Conservation (phyloP, 2,797 vertebrate genomes). For the Sebastes dallii region DNA sequence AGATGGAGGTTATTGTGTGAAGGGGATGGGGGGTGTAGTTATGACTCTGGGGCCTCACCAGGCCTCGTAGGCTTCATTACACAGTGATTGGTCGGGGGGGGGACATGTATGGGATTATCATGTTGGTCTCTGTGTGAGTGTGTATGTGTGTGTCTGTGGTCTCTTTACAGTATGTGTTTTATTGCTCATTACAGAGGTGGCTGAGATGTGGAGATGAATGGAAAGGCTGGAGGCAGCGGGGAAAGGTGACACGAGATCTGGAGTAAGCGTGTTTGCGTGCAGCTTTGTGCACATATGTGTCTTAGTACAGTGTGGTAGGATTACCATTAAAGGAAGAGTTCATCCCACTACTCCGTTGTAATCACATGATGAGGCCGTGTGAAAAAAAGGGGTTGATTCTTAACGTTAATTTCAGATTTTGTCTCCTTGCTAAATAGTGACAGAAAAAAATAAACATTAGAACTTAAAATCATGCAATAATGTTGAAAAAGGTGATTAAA, state of each 20-base stretch:
- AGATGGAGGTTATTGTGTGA: slow-evolving; percentile 29
- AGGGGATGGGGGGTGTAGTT: slow-evolving; percentile 22
- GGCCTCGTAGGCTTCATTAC: slow-evolving; percentile 56
- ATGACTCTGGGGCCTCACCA: slow-evolving; percentile 38
- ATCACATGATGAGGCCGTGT: not conserved
- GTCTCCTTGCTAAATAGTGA: not conserved
- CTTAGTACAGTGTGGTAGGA: not conserved
- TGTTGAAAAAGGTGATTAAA: not conserved
- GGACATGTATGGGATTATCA: slow-evolving; percentile 30
- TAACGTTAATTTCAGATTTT: not conserved
- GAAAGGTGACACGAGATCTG: slow-evolving; percentile 25
- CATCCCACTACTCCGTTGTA: not conserved
- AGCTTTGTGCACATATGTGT: slow-evolving; percentile 6
- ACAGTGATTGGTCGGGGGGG: slow-evolving; percentile 14
- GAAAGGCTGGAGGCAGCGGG: slow-evolving; percentile 36
- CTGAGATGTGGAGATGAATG: slow-evolving; percentile 78
- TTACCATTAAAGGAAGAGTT: not conserved
- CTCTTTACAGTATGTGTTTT: slow-evolving; percentile 69
- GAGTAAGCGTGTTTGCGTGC: not conserved
- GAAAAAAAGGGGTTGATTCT: not conserved
- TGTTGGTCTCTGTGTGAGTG: slow-evolving; percentile 35
- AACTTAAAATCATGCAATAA: not conserved
- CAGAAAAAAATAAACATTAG: not conserved
- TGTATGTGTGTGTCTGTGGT: slow-evolving; percentile 42
- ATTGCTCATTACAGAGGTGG: slow-evolving; percentile 83